Base-by-base conservation (phyloP, 2,113 vertebrate species). In the Crocuta crocuta region DNA sequence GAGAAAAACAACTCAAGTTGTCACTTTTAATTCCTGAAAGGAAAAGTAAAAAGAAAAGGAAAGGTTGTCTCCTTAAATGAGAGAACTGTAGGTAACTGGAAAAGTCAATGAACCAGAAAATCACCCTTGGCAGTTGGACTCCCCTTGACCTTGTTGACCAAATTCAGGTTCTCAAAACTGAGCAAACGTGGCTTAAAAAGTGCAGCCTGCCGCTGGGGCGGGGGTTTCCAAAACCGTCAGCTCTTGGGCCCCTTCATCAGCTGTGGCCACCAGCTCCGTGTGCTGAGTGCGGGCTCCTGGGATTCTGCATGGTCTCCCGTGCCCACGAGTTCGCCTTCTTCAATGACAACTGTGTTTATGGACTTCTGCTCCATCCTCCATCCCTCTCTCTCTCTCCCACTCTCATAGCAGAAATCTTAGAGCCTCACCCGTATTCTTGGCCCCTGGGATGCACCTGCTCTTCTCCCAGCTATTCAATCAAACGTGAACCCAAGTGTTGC, bases 251-350 rank as follows among this genome's bases (percentile, higher is more conserved):
- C 16, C 33, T n/a, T 83, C 13, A 0, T 17, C 31, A n/a, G 28
- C 73, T 10, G 1, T 4, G 35, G 55, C 63, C 23, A 16, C 21
- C 7, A 24, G 45, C 43, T 55, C 24, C n/a, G 6, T 4, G n/a
- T 0, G 2, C 61, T 1, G 11, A 35, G 28, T 5, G 10, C 10
- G 10, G 26, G 35, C 48, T 48, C 21, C 28, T 0, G 17, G 19
- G 35, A 66, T 33, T n/a, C 55, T 74, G 15, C 4, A 0, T 21
- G 53, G 35, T 48, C 13, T 26, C 5, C 50, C 12, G n/a, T 4
- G 1, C 12, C 12, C 39, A n/a, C 5, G 19, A 28, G 74, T 3
- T 26, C 10, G 11, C 26, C 50, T 6, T 65, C 24, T 23, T 55
- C 35, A 76, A 8, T 1, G 2, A 39, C 43, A 63, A 2, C 11